These are phyloP conservation scores for Cyrtodaria siliqua DNA, from an alignment of 2,888 invertebrate species.

Conservation along the genomic window DNA sequence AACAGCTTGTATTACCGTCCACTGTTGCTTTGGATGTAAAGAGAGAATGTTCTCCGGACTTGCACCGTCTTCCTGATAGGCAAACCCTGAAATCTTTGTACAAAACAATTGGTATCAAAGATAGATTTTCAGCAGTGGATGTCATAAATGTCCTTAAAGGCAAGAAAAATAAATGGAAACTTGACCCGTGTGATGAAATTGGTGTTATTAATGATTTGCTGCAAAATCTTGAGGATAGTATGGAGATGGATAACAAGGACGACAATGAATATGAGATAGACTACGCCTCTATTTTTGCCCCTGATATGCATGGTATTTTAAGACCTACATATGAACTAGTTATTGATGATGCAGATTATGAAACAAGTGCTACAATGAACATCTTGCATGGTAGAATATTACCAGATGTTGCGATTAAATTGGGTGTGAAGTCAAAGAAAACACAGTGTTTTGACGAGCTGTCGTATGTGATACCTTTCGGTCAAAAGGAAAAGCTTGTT, in stretches of 20 bases:
- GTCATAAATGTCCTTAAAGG: conserved; percentile 10
- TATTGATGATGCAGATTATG: conserved; percentile 71
- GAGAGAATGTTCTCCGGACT: conserved; percentile 21
- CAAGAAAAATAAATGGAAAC: conserved; percentile 3
- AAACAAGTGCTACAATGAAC: conserved; percentile 59
- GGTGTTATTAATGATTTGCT: conserved; percentile 23
- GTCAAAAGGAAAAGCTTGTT: conserved; percentile 80
- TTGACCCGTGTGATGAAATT: conserved; percentile 16
- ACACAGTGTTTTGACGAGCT: conserved; percentile 22
- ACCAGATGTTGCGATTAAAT: conserved; percentile 51
- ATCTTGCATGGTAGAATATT: conserved; percentile 69
- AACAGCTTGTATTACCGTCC: background rate
- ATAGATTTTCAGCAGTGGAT: background rate
- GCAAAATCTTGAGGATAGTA: conserved; percentile 16
- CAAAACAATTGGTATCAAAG: conserved; percentile 23
- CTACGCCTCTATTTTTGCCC: conserved; percentile 52
- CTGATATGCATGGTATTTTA: conserved; percentile 69
- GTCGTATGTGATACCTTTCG: conserved; percentile 72
- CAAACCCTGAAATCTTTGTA: conserved; percentile 1
- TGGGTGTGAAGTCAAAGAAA: conserved; percentile 68
- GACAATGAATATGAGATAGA: conserved; percentile 34
- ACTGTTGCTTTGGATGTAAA: conserved; percentile 17
- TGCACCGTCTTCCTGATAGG: conserved; percentile 5
- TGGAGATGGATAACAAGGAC: background rate
- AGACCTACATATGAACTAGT: conserved; percentile 66